Evolutionary conservation across 2,888 invertebrate species (phyloP).

Genomic region (Parasteatoda lunata): DNA sequence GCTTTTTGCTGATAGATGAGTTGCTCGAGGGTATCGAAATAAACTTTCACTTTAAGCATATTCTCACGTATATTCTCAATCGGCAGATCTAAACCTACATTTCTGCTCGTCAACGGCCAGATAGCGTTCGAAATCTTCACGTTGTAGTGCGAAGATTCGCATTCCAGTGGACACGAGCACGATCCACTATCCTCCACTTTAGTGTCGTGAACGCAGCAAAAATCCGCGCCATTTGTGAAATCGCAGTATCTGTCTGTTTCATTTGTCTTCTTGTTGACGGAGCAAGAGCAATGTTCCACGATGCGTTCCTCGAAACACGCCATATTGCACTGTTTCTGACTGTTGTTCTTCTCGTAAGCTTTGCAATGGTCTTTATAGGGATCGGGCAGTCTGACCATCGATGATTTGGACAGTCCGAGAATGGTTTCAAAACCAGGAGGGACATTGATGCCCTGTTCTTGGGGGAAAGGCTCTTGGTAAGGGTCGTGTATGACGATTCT

Average conservation of each 20-base stretch:
- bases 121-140: slow-evolving; percentile 3
- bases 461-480: neutral
- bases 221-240: neutral
- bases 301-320: neutral
- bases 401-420: slow-evolving; percentile 2
- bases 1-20: slow-evolving; percentile 17
- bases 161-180: slow-evolving; percentile 18
- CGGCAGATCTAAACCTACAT: no score
- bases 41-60: slow-evolving; percentile 17
- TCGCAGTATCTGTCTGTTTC: neutral
- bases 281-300: neutral
- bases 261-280: neutral
- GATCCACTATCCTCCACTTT: neutral
- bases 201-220: slow-evolving; percentile 18
- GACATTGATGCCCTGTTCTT: slow-evolving; percentile 9
- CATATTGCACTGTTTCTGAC: neutral
- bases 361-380: slow-evolving; percentile 24
- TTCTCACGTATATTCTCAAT: neutral
- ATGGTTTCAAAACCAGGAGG: slow-evolving; percentile 31
- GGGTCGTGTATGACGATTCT: slow-evolving; percentile 24
- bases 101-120: slow-evolving; percentile 10
- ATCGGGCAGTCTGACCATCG: neutral
- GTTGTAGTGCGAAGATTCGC: neutral
- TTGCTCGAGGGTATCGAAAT: slow-evolving; percentile 18
- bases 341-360: neutral